These are phyloP conservation scores for Gallinago paraguaiae DNA, from an alignment of 2,113 vertebrate species.

Conservation along the genomic window DNA sequence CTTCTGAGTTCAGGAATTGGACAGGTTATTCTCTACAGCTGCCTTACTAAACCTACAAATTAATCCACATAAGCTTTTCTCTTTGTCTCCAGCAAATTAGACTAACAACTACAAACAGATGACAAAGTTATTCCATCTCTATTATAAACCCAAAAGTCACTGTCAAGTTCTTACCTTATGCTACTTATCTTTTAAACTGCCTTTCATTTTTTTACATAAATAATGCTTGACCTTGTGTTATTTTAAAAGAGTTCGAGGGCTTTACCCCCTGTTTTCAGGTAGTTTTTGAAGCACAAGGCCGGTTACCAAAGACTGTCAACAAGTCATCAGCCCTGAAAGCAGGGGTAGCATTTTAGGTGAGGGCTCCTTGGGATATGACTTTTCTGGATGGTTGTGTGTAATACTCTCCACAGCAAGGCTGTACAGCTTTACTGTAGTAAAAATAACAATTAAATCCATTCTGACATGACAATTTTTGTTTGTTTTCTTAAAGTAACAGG, in stretches of 20 bases:
- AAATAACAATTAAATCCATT: not conserved
- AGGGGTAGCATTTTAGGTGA: not conserved
- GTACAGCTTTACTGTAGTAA: not conserved
- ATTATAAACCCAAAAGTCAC: not conserved
- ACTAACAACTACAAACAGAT: not conserved
- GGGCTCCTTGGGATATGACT: not conserved
- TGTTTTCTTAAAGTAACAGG: not conserved
- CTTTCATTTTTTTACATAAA: not conserved
- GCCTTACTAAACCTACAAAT: not conserved
- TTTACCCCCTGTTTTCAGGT: not conserved
- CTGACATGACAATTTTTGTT: not conserved
- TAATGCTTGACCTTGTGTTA: not conserved
- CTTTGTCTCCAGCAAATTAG: not conserved
- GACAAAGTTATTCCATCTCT: not conserved
- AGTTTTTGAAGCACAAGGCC: not conserved
- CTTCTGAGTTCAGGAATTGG: not conserved
- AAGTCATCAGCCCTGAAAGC: not conserved
- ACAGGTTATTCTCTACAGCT: not conserved
- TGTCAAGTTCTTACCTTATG: not conserved
- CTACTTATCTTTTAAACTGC: not conserved
- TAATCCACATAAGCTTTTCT: not conserved
- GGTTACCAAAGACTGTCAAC: not conserved
- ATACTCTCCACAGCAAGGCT: not conserved
- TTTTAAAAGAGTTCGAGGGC: not conserved
- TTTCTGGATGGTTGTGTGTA: not conserved